Evolutionary conservation across 2,888 invertebrate species (phyloP).

Genomic region (Chymomyza amoena): DNA sequence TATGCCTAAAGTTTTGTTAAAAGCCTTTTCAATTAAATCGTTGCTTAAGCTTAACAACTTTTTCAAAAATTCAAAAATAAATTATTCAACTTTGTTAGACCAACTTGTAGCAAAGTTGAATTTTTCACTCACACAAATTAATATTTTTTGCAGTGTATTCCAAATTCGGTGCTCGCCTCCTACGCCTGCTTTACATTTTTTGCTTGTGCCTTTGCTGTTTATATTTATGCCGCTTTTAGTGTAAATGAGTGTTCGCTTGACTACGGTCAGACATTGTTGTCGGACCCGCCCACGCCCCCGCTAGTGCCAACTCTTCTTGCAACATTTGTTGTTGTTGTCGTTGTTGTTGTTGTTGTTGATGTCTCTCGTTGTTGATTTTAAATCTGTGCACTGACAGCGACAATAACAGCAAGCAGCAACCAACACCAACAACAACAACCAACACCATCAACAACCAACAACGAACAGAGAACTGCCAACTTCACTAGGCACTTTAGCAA

Average conservation of each 20-base stretch:
- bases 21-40: too few relatives aligned
- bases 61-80: too few relatives aligned
- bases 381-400: conserved; percentile 54
- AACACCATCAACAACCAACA: conserved; percentile 29
- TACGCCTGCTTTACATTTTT: background rate
- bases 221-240: conserved; percentile 67
- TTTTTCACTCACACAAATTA: too few relatives aligned
- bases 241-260: conserved; percentile 48
- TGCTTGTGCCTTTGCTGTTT: conserved; percentile 36
- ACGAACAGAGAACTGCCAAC: conserved; percentile 28
- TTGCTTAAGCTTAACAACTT: too few relatives aligned
- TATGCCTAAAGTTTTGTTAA: too few relatives aligned
- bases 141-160: too few relatives aligned
- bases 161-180: too few relatives aligned
- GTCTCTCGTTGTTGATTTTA: conserved; percentile 57
- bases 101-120: too few relatives aligned
- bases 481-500: conserved; percentile 65
- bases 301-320: background rate
- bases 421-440: too few relatives aligned
- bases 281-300: background rate
- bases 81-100: too few relatives aligned
- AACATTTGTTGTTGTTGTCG: background rate
- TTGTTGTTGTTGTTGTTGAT: conserved; percentile 7
- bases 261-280: conserved; percentile 53
- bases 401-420: conserved; percentile 34